Evolutionary conservation across 2,888 invertebrate species (phyloP), one percentile per base, ranked within the genome.

Genomic region (Temnothorax ravouxi): DNA sequence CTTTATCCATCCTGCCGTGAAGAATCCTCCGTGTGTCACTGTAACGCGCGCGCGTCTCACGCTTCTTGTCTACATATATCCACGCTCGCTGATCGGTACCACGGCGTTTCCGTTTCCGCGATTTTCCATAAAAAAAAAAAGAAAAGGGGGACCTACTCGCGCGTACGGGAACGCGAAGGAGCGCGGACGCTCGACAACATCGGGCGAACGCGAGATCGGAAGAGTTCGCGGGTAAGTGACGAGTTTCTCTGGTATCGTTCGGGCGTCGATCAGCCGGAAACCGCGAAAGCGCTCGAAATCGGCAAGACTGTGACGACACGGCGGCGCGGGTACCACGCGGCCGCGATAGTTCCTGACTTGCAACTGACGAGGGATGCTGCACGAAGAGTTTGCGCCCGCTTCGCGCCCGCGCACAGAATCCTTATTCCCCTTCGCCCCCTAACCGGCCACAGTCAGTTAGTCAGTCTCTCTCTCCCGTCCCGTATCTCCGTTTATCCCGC

Each of bases 351-450:
- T 93, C 92, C 94, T 92, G 92, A 94, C 88, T 93, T 93, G 94
- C 93, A 93, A 94, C 94, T 94, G 94, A 94, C 92, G 93, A 90
- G 90, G 91, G 93, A 94, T 93, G 94, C 94, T 93, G 94, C 92
- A 92, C 90, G 91, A 91, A 94, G 94, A 93, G 93, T 93, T 94
- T 93, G 93, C 94, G 93, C 94, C 92, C 90, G 91, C 87, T 85
- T 91, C 90, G 92, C 93, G 93, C 93, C 91, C 93, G 94, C 94
- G 94, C 94, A 94, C 91, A 92, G 90, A 89, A 92, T 92, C 92
- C 91, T 92, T 91, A 89, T 88, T 89, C 87, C 90, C 90, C 90
- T 86, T 74, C 77, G 74, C 87, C 85, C 86, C 83, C 84, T 86
- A 50, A 66, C 79, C 88, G 72, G 84, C 84, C 87, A 83, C 87